Base-by-base conservation (phyloP, 2,888 invertebrate genomes). In the Antheraea yamamai region DNA sequence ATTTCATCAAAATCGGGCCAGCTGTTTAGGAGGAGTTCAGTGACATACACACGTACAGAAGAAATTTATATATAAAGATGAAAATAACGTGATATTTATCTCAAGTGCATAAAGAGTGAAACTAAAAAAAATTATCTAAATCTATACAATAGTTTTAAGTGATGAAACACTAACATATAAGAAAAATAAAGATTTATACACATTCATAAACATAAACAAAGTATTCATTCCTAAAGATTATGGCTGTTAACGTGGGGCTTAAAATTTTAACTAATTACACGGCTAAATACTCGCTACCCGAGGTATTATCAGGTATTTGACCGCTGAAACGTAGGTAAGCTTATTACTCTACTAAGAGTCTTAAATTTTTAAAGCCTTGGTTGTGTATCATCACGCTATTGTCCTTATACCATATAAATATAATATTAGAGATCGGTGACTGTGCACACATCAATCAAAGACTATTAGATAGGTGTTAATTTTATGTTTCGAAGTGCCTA, bases 291-390 rank as follows among this genome's bases (percentile, higher is more conserved):
- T 26, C 70, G 8, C 35, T 0, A n/a, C 39, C n/a, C 70, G 39
- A 70, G 70, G 39, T 39, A 70, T 70, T 70, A 70, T 12, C 39
- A 39, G 70, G 70, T 70, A 70, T 70, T 70, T 70, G 39, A 35
- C 70, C 70, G 70, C 70, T 70, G 23, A 39, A 35, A 70, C 70
- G 23, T 66, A 35, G 10, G 10, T 70, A 70, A 70, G 70, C 70
- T n/a, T 70, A 39, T 70, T 70, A 70, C 39, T 10, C n/a, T n/a
- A n/a, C 20, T 70, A 70, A 70, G 16, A 68, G 35, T 30, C 35
- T 68, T 68, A 35, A 20, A 35, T 30, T 68, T 70, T 70, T 66
- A 66, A 66, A 66, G 64, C 64, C 26, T 20, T 30, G 30, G 16
- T 16, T 30, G 3, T 66, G 26, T 66, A 66, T 64, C 12, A 26